Evolutionary conservation across 30 jellyfish, hydroid and myxozoan genomes (phyloP), one percentile per base, ranked within the genome.

Genomic region (Nemopilema nomurai): DNA sequence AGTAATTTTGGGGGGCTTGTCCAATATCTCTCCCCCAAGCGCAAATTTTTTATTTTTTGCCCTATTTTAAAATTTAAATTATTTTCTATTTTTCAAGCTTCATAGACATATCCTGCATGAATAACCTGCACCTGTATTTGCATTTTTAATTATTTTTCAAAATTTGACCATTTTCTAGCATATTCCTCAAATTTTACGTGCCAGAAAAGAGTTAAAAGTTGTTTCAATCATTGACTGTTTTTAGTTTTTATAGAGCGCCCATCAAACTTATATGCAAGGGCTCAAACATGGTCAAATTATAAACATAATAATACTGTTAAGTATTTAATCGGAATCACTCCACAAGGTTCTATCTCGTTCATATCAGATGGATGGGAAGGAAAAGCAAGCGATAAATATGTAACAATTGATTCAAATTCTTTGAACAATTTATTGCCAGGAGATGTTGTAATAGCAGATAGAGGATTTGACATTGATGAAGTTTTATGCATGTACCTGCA

Each of bases 331-430:
- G 87, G 85, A 20, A 81, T 81, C 24, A 67, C 90, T 23, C 90
- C 75, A 22, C 87, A 71, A 83, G 87, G 92, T 25, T 49, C 92
- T 50, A 71, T 83, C 1, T 27, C 74, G 4, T 71, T 71, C 70
- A 29, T 83, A 17, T 71, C 92, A 21, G 52, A 83, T 29, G 77
- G 65, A 30, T 82, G 84, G 85, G 92, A 87, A 24, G 92, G 87
- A 6, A 49, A 87, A 22, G 26, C 92, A 22, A 19, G 57, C 20
- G 90, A 83, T 63, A 62, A 28, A 25, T 73, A 41, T 64, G 28
- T 83, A 9, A 83, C 92, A n/a, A 78, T 49, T 25, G 67, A 81
- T 41, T 67, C 62, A 9, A 21, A 27, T 20, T 16, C 50, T 25
- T 28, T 62, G 76, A 49, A 52, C 52, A 76, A 76, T 22, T 51